These are phyloP conservation scores for Lucifuga dentata DNA, from an alignment of 2,113 vertebrate species.

Conservation along the genomic window DNA sequence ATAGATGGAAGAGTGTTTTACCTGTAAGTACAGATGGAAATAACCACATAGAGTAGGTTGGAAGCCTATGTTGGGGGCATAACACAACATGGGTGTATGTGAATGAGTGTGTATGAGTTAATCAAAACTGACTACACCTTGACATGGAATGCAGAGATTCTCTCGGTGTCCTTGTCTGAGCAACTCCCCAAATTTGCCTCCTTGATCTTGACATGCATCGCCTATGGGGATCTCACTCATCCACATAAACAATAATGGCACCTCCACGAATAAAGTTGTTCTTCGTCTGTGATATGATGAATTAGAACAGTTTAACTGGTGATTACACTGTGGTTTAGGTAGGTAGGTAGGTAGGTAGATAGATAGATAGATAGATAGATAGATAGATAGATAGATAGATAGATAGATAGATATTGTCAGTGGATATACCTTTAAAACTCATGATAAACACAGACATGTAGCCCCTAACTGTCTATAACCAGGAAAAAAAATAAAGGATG, in stretches of 20 bases:
- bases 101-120: neutral
- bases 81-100: too few relatives aligned
- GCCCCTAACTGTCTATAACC: neutral
- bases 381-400: neutral
- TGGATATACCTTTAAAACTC: too few relatives aligned
- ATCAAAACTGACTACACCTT: conserved; percentile 18
- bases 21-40: conserved; percentile 21
- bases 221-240: neutral
- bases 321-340: too few relatives aligned
- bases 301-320: neutral
- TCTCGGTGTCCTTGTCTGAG: conserved; percentile 27
- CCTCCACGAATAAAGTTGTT: neutral
- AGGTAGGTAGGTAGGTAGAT: too few relatives aligned
- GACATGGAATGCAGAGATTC: conserved; percentile 15
- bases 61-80: neutral
- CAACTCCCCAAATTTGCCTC: neutral
- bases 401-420: too few relatives aligned
- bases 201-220: conserved; percentile 2
- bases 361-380: too few relatives aligned
- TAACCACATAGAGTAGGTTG: neutral
- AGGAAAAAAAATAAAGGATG: conserved; percentile 34
- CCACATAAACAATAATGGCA: neutral
- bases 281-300: neutral
- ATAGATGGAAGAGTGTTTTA: neutral
- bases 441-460: conserved; percentile 8